phyloP scores from a whole-genome alignment of 2,113 vertebrate species.

The Scomber japonicus region DNA sequence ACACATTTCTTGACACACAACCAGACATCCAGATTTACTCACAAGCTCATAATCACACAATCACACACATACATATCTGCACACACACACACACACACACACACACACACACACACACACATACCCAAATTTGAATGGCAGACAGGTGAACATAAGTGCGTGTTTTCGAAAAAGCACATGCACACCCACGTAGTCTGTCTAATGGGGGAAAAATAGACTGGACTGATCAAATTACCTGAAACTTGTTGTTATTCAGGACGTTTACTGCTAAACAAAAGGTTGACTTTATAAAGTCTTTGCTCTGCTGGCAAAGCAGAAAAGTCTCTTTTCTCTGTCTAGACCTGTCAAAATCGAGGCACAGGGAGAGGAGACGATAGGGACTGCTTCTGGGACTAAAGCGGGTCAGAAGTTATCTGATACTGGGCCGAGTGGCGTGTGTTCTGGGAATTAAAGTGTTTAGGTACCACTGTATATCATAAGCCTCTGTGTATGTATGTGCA shows the following conservation, averaged over 20 bases:
- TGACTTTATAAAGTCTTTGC: constrained; percentile 73
- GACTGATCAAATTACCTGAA: constrained; percentile 59
- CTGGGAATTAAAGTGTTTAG: background rate
- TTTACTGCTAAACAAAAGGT: constrained; percentile 53
- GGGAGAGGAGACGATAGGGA: constrained; percentile 34
- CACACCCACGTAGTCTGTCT: background rate
- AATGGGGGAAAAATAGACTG: constrained; percentile 24
- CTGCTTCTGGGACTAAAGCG: constrained; percentile 51
- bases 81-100: background rate
- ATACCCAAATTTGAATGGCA: constrained; percentile 11
- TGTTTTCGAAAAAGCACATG: background rate
- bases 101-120: background rate
- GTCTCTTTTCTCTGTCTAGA: constrained; percentile 52
- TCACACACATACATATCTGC: background rate
- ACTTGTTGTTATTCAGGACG: constrained; percentile 61
- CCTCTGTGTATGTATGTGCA: constrained; percentile 23
- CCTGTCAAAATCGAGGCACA: constrained; percentile 48
- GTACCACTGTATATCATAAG: background rate
- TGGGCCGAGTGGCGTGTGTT: background rate
- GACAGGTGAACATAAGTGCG: constrained; percentile 9
- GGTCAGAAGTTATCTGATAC: constrained; percentile 40
- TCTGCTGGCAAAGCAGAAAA: constrained; percentile 45
- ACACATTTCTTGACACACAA: background rate
- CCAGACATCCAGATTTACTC: background rate
- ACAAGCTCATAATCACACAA: background rate